Evolutionary conservation across 2,113 vertebrate genomes (phyloP), one percentile per base, ranked within the genome.

Genomic region (Aramus guarauna): DNA sequence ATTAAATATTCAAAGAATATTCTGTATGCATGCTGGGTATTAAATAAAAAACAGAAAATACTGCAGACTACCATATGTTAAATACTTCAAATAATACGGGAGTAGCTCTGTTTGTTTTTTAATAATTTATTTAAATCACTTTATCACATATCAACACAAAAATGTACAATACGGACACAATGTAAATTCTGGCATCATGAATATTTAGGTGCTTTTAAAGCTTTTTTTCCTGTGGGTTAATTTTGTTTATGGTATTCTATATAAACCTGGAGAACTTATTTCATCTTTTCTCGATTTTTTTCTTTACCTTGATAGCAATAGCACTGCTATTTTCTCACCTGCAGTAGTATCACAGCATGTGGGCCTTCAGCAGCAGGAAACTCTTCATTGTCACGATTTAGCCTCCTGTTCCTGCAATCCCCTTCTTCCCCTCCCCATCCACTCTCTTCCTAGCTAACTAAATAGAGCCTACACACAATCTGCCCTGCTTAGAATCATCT

Each of bases 1-100:
- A 98, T 97, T 98, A 98, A 97, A 97, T 97, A 98, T 98, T 97
- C 95, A 97, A 50, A 72, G 59, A 94, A 85, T 94, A 96, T 90
- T 94, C 95, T 81, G 63, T 52, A 94, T 81, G 89, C 94, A 96
- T 76, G 82, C 83, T 96, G 94, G 36, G 94, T 92, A 97, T 94
- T 96, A 97, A 97, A 97, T 83, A 96, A 94, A 97, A 93, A 84
- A 12, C 74, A 84, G 94, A 96, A 98, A 97, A 96, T 93, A 92
- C 72, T 95, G 69, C 74, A 83, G 50, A 96, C 47, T 87, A 91
- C 55, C 53, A 62, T 88, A 94, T 45, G 78, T 91, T 96, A 94
- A 94, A 96, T 91, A 88, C 53, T 90, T 88, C 83, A 94, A 96
- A 93, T 88, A 89, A 94, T 74, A 97, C 30, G 30, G 18, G 69